These are phyloP conservation scores for Macaria liturata DNA, from an alignment of 2,888 invertebrate species.

Conservation along the genomic window DNA sequence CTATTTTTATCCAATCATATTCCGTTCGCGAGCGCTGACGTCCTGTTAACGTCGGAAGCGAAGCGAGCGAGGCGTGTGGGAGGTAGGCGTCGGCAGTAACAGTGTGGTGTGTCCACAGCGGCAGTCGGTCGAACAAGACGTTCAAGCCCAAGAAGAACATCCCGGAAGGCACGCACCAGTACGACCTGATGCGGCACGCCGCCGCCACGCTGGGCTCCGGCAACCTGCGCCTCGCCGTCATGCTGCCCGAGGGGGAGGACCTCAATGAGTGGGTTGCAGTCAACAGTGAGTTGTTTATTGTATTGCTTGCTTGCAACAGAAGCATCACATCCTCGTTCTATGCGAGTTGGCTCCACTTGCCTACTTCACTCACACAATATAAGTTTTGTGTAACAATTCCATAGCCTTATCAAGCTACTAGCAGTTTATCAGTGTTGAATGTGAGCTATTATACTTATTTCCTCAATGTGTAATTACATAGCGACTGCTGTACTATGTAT, in stretches of 20 bases:
- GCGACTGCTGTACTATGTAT: no score
- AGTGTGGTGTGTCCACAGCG: conserved; percentile 69
- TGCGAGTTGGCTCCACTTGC: no score
- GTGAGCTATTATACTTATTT: no score
- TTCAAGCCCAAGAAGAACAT: conserved; percentile 99
- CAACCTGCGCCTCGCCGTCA: conserved; percentile 97
- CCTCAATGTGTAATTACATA: no score
- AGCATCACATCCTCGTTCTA: no score
- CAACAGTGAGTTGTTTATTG: conserved; percentile 90
- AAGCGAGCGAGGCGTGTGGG: conserved; percentile 30
- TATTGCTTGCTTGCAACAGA: neutral
- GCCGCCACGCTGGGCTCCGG: conserved; percentile 99
- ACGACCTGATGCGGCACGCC: conserved; percentile 99
- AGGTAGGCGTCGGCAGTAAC: conserved; percentile 11
- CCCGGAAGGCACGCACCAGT: conserved; percentile 98
- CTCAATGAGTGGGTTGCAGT: conserved; percentile 99
- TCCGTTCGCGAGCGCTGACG: conserved; percentile 53
- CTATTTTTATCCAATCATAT: conserved; percentile 67
- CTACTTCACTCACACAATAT: no score
- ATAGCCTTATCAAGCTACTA: no score
- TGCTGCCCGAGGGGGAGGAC: conserved; percentile 99
- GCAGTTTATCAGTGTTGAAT: no score
- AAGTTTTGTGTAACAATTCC: no score
- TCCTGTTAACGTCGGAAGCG: conserved; percentile 64
- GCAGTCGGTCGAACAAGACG: conserved; percentile 96